Percentiles rank a stretch among this genome's conserved stretches.
phyloP scores from a whole-genome alignment of 2,888 invertebrate genomes.

The Oscheius sp. region DNA sequence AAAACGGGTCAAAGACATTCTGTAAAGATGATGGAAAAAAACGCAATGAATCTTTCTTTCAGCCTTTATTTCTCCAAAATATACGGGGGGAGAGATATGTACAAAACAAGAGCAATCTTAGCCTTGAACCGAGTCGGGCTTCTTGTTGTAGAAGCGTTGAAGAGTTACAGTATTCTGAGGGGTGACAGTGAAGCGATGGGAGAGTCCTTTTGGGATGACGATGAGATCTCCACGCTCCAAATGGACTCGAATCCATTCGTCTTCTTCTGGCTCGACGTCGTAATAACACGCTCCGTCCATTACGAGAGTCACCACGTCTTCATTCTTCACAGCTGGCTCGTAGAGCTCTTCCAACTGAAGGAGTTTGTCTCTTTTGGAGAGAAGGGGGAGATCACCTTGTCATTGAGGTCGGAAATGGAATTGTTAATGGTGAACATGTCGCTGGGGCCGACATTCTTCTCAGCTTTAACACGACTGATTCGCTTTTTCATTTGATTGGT shows the following conservation, averaged over 20 bases:
- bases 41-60: slow-evolving; percentile 6
- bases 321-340: slow-evolving; percentile 57
- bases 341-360: slow-evolving; percentile 60
- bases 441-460: slow-evolving; percentile 53
- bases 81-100: neutral
- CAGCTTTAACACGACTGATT: slow-evolving; percentile 57
- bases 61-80: neutral
- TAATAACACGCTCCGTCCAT: slow-evolving; percentile 63
- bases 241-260: slow-evolving; percentile 64
- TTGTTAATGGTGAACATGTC: slow-evolving; percentile 62
- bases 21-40: neutral
- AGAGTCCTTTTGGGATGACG: slow-evolving; percentile 62
- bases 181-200: slow-evolving; percentile 62
- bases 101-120: slow-evolving; percentile 23
- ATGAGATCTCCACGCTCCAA: slow-evolving; percentile 63
- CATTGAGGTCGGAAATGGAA: slow-evolving; percentile 51
- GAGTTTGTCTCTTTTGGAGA: neutral
- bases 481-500: slow-evolving; percentile 65
- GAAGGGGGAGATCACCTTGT: slow-evolving; percentile 44
- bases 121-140: slow-evolving; percentile 47
- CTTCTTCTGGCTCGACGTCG: slow-evolving; percentile 63
- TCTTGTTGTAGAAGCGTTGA: slow-evolving; percentile 61
- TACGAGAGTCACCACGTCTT: slow-evolving; percentile 60
- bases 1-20: slow-evolving; percentile 7
- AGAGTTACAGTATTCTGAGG: slow-evolving; percentile 64